Evolutionary conservation across 2,113 vertebrate genomes (phyloP).

Genomic region (Megaceryle torquata): DNA sequence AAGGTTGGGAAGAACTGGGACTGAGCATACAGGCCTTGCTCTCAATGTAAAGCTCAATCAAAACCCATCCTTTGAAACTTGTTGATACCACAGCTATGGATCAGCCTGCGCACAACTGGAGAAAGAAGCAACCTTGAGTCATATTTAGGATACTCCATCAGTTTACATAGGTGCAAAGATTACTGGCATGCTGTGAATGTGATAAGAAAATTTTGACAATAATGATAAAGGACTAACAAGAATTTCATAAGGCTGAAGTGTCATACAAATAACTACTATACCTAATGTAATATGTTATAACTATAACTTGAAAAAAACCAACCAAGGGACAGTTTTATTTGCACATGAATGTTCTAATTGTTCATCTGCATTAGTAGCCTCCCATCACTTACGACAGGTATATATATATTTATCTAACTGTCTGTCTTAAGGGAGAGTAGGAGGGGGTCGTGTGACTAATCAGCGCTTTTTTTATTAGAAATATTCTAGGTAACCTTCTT

Average conservation of each 20-base stretch:
- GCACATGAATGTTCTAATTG: not conserved
- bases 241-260: not conserved
- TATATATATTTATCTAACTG: not conserved
- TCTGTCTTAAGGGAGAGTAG: not conserved
- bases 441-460: no score
- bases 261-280: not conserved
- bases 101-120: not conserved
- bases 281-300: not conserved
- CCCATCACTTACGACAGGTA: not conserved
- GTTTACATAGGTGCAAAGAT: not conserved
- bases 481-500: no score
- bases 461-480: no score
- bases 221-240: not conserved
- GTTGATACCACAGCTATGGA: rapidly evolving
- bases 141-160: not conserved
- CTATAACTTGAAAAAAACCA: not conserved
- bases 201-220: not conserved
- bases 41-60: not conserved
- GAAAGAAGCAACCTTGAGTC: not conserved
- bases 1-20: not conserved
- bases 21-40: not conserved
- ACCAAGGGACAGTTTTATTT: not conserved
- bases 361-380: not conserved
- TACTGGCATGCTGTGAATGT: not conserved
- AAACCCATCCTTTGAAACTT: not conserved